Base-by-base conservation (phyloP, 1,140 invertebrate genomes). In the Paralvinella palmiformis region DNA sequence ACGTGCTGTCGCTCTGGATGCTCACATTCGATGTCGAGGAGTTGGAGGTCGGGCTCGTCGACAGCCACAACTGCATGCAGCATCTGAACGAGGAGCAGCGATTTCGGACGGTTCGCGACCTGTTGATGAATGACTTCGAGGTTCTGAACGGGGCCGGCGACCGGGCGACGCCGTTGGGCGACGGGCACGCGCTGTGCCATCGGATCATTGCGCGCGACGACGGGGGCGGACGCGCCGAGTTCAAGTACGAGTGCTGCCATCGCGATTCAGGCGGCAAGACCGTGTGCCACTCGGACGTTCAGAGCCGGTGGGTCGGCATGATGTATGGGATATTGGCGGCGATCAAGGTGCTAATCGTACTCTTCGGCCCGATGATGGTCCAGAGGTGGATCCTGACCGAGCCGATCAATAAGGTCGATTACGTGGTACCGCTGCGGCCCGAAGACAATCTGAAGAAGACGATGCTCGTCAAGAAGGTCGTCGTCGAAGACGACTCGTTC, bases 111-210 rank as follows among this genome's bases (percentile, higher is more conserved):
- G 55, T 57, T 1, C 22, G 31, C 17, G 20, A 20, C 17, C 10
- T 57, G 27, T n/a, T 57, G n/a, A 57, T 57, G 55, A 36, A 20
- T 15, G 55, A 57, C 33, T 57, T 57, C 27, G 55, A 31, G 35
- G 33, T 36, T 4, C 20, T 32, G 7, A 31, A 27, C 29, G 55
- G 35, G 6, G 48, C 24, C 48, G 48, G 31, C 48, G 17, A 52
- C 17, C 48, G 24, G 24, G 29, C 27, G 55, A 36, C 10, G 3
- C n/a, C n/a, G n/a, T n/a, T n/a, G n/a, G 55, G 27, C 55, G 29
- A 17, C 6, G 27, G 35, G 20, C 22, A 57, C n/a, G 27, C 27
- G 20, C 27, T 57, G 55, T 57, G 55, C 55, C 33, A n/a, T 15
- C 22, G 20, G 7, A 36, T 32, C 1, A 20, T 57, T 27, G 55